Percentiles rank a stretch among this genome's conserved stretches.
Conservation (phyloP, 2,113 vertebrate species). For the Pygathrix nemaeus region DNA sequence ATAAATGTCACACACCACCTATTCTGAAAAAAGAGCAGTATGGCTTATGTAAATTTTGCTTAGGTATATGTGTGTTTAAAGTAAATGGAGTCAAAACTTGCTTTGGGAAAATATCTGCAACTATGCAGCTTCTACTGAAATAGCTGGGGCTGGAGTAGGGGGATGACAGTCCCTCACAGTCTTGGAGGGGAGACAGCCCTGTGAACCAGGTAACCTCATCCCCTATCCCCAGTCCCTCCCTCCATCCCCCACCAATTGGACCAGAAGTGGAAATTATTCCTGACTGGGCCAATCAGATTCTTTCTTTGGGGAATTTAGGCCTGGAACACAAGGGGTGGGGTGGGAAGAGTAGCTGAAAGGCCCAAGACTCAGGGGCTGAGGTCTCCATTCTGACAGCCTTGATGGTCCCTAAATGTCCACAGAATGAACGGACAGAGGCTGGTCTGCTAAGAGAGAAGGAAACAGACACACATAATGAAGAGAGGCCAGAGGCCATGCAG, state of each 20-base stretch:
- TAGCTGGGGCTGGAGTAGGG: neutral
- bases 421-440: neutral
- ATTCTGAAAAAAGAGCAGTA: neutral
- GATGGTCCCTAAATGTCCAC: neutral
- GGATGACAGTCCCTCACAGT: neutral
- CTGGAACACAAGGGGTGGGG: neutral
- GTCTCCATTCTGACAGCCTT: neutral
- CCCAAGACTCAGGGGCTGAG: neutral
- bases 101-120: neutral
- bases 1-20: slow-evolving; percentile 26
- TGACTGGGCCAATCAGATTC: neutral
- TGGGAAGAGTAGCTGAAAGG: neutral
- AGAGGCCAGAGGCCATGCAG: neutral
- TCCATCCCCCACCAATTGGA: neutral
- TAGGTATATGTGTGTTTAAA: neutral
- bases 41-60: neutral
- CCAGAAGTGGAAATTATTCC: neutral
- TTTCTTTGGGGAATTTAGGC: neutral
- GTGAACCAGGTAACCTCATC: neutral
- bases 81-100: neutral
- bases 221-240: no score
- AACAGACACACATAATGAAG: neutral
- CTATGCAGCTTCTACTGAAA: neutral
- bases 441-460: neutral
- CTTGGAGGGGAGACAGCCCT: neutral